Base-by-base conservation (phyloP, 2,888 invertebrate species). In the Drosophila melanocephala region DNA sequence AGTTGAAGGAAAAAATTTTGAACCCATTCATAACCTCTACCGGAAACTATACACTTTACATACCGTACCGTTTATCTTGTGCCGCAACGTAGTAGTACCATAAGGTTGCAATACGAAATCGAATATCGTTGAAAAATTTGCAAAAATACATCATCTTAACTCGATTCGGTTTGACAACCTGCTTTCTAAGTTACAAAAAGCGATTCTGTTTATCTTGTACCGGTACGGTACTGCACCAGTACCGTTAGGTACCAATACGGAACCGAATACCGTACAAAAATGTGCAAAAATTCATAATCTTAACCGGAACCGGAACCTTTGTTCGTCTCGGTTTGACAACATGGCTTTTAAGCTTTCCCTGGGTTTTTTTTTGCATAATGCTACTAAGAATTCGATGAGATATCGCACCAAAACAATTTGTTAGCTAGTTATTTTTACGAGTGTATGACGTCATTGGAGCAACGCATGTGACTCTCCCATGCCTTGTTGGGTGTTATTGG, bases 391-490 rank as follows among this genome's bases (percentile, higher is more conserved):
- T 14, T 22, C 14, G 14, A 26, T 26, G 26, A 47, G 47, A 26
- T 26, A 47, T 26, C 7, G 9, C 16, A 26, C 2, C 16, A 5
- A 16, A 47, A 5, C 16, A 47, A 47, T 26, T 26, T 16, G 26
- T 47, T 22, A 22, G 47, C 7, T 47, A 47, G 16, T 26, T 1
- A 16, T 56, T 37, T 56, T 37, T 35, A 19, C 35, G 9, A 56
- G 56, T 57, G 37, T 39, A 57, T 16, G 47, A 9, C 37, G 19
- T 39, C 12, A 28, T 37, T 57, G 56, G 14, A 56, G 28, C 28
- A 56, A 39, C 14, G 26, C 55, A 55, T 35, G 22, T 55, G 56
- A 56, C 35, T 47, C 28, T 26, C 26, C 47, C 26, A 16, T 47
- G 47, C 26, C 7, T 26, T 19, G 19, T 37, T 26, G 22, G 39